Percentiles rank a stretch among this genome's conserved stretches.
Evolutionary conservation across 2,888 invertebrate species (phyloP).

Genomic region (Iphiclides podalirius): DNA sequence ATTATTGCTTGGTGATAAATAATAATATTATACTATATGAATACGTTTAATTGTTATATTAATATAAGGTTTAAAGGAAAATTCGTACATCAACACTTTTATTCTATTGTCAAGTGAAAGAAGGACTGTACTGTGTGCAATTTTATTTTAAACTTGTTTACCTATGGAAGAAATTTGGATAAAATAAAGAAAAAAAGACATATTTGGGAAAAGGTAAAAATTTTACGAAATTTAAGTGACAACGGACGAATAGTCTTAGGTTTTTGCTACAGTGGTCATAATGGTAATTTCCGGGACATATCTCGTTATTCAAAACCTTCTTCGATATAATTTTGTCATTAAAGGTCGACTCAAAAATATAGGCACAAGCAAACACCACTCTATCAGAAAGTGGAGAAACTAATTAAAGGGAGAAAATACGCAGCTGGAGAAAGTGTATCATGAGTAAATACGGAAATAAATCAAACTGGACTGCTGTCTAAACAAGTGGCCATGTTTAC

Average conservation of each 20-base stretch:
- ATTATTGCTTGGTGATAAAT: too few relatives aligned
- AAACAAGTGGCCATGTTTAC: conserved; percentile 37
- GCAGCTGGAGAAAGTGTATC: conserved; percentile 28
- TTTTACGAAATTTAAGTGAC: neutral
- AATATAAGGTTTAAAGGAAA: too few relatives aligned
- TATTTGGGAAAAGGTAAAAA: too few relatives aligned
- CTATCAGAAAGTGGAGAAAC: conserved; percentile 12
- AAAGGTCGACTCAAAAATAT: neutral
- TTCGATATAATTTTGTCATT: neutral
- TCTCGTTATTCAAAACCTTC: neutral
- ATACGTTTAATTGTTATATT: too few relatives aligned
- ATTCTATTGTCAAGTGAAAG: too few relatives aligned
- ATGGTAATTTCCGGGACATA: neutral
- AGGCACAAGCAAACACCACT: neutral
- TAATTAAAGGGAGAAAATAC: conserved; percentile 25
- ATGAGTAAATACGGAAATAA: conserved; percentile 22
- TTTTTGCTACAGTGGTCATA: neutral
- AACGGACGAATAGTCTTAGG: neutral
- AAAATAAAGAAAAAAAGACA: too few relatives aligned
- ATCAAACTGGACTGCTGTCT: conserved; percentile 21
- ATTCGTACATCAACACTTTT: too few relatives aligned
- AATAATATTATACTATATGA: too few relatives aligned
- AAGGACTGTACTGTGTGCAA: too few relatives aligned
- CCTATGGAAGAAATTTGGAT: too few relatives aligned
- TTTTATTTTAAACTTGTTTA: too few relatives aligned